Evolutionary conservation across 2,113 vertebrate species (phyloP).

Genomic region (Chaenogobius annularis): DNA sequence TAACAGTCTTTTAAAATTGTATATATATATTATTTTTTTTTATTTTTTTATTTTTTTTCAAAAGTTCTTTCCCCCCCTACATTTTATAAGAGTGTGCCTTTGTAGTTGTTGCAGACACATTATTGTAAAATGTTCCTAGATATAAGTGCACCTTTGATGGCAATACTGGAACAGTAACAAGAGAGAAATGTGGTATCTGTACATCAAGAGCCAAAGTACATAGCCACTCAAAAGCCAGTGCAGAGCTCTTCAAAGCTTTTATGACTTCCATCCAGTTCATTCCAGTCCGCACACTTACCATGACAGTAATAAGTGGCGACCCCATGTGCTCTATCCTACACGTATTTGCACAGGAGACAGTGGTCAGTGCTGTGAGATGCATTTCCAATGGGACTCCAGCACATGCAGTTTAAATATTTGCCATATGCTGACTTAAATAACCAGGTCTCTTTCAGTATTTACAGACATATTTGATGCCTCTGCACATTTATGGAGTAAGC

Average conservation of each 20-base stretch:
- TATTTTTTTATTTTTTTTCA: too few species aligned
- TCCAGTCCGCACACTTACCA: not conserved
- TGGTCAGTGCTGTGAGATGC: slow-evolving; percentile 70
- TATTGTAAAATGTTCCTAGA: too few species aligned
- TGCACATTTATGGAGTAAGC: slow-evolving; percentile 51
- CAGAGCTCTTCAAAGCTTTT: not conserved
- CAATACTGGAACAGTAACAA: too few species aligned
- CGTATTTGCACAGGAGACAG: slow-evolving; percentile 67
- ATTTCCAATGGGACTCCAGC: slow-evolving; percentile 75
- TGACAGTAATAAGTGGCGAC: not conserved
- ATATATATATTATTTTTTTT: not conserved
- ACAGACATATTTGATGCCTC: slow-evolving; percentile 58
- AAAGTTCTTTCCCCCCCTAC: too few species aligned
- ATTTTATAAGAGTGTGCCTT: too few species aligned
- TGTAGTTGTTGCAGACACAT: too few species aligned
- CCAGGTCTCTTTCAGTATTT: slow-evolving; percentile 57
- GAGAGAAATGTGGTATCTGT: too few species aligned
- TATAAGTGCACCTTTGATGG: too few species aligned
- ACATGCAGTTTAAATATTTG: slow-evolving; percentile 60
- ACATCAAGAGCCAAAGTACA: not conserved
- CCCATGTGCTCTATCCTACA: slow-evolving; percentile 20
- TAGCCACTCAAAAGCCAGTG: not conserved
- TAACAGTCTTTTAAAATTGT: too few species aligned
- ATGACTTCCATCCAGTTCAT: not conserved
- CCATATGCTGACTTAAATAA: slow-evolving; percentile 67